A percentile compares a stretch with the other conserved stretches of the same genome.
phyloP scores from a whole-genome alignment of 1,140 invertebrate species.

The Drosophila sechellia region DNA sequence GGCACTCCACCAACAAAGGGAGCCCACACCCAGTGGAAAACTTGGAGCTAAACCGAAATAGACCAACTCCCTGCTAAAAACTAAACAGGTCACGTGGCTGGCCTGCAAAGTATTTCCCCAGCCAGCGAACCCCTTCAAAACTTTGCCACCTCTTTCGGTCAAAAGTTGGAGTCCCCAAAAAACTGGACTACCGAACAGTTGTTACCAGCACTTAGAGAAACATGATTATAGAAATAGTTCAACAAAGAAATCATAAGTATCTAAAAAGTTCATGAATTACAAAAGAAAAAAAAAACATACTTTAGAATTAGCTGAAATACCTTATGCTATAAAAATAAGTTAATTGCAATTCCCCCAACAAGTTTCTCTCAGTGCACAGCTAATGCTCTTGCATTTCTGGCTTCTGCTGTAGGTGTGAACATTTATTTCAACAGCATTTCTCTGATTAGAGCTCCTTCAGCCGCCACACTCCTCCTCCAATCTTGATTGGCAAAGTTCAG shows the following conservation, averaged over 20 bases:
- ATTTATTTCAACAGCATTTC: conserved; percentile 66
- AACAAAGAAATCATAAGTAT: no score
- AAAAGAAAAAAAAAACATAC: neutral
- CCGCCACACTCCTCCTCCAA: conserved; percentile 22
- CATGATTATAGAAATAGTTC: no score
- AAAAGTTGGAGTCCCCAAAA: conserved; percentile 56
- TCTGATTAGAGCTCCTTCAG: conserved; percentile 38
- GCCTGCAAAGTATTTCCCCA: conserved; percentile 46
- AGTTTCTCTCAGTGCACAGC: conserved; percentile 12
- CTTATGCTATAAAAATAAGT: no score
- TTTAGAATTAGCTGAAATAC: no score
- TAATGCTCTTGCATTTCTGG: conserved; percentile 17
- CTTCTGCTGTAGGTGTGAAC: conserved; percentile 66
- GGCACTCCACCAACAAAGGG: conserved; percentile 25
- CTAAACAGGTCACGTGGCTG: conserved; percentile 69
- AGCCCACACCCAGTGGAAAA: neutral
- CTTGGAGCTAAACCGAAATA: conserved; percentile 17
- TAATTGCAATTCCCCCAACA: neutral
- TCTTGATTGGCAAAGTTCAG: conserved; percentile 78
- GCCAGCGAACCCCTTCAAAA: conserved; percentile 17
- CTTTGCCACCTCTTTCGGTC: conserved; percentile 42
- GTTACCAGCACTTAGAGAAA: conserved; percentile 7
- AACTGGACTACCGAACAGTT: conserved; percentile 41
- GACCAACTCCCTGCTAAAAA: conserved; percentile 18
- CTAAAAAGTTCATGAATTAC: neutral